Evolutionary conservation across 2,113 vertebrate genomes (phyloP).

Genomic region (Lepidothrix coronata): DNA sequence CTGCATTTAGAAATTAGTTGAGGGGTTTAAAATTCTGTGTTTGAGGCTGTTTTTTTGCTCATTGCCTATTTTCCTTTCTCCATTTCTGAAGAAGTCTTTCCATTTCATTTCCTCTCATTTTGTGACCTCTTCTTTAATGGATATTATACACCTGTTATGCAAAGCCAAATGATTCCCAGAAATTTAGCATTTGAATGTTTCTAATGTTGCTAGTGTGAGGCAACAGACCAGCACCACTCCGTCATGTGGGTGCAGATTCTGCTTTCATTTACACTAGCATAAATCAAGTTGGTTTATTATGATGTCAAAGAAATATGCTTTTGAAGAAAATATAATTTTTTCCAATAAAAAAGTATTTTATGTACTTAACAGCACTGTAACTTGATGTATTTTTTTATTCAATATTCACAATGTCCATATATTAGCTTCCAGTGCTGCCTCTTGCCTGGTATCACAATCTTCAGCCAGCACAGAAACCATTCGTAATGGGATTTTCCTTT

Average conservation of each 20-base stretch:
- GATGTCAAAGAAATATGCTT: not conserved
- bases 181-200: not conserved
- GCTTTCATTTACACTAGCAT: not conserved
- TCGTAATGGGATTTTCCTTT: not conserved
- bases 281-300: not conserved
- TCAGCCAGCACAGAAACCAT: not conserved
- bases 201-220: accelerated
- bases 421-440: not conserved
- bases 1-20: not conserved
- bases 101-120: not conserved
- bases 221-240: not conserved
- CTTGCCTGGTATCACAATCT: not conserved
- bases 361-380: not conserved
- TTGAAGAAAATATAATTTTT: not conserved
- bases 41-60: not conserved
- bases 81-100: not conserved
- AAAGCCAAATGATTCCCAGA: not conserved
- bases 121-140: not conserved
- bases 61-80: not conserved
- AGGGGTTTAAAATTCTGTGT: not conserved
- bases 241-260: not conserved
- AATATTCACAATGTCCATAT: not conserved
- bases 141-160: not conserved
- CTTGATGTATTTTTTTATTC: not conserved
- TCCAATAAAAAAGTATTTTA: not conserved